Percentiles rank a stretch among this genome's conserved stretches.
Conservation (phyloP, 2,113 vertebrate genomes). For the Thalassoma bifasciatum region DNA sequence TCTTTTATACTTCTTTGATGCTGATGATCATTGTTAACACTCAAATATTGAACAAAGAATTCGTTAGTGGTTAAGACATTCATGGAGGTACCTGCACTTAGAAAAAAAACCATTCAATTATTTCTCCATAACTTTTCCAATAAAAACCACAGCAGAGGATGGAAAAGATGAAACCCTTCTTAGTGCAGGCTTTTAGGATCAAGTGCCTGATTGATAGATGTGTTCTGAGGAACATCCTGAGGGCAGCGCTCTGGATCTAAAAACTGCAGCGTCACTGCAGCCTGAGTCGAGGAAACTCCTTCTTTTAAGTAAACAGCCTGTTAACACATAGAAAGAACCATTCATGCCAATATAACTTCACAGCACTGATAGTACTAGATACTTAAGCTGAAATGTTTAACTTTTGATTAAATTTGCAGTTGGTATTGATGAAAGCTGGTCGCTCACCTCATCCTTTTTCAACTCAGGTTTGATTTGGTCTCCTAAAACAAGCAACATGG, state of each 20-base stretch:
- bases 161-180: background rate
- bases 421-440: background rate
- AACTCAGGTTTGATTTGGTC: background rate
- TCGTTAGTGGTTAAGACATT: background rate
- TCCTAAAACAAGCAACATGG: conserved; percentile 32
- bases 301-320: conserved; percentile 40
- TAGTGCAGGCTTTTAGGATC: conserved; percentile 53
- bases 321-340: background rate
- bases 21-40: background rate
- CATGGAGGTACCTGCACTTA: background rate
- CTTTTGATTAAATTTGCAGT: background rate
- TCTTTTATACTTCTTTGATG: too few species aligned
- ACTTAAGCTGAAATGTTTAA: too few species aligned
- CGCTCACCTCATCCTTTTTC: conserved; percentile 54
- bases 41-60: background rate
- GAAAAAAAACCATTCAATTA: background rate
- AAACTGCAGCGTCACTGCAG: conserved; percentile 37
- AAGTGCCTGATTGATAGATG: conserved; percentile 41
- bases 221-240: conserved; percentile 31
- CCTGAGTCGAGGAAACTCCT: conserved; percentile 10
- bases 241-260: conserved; percentile 22
- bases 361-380: too few species aligned
- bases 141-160: conserved; percentile 1
- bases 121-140: conserved; percentile 14
- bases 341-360: background rate